Base-by-base conservation (phyloP, 2,888 invertebrate species). In the Drosophila neonasuta region DNA sequence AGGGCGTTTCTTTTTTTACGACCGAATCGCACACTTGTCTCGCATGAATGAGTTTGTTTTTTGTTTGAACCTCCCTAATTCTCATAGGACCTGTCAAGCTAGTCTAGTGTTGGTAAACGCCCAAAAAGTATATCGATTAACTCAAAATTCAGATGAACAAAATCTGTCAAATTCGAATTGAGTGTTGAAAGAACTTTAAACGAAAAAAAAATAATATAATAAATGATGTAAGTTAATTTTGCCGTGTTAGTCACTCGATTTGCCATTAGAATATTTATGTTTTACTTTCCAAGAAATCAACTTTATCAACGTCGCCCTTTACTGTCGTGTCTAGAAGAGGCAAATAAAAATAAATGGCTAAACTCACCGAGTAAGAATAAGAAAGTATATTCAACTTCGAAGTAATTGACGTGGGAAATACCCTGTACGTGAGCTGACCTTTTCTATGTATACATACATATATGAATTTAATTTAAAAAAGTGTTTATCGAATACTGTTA, bases 321-420 rank as follows among this genome's bases (percentile, higher is more conserved):
- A 39, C 45, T 34, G 41, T 13, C 29, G 34, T 44, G 17, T 48
- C 34, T 41, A 36, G 24, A 56, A 42, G 24, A 52, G 36, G 34
- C 44, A 60, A 36, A 67, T 51, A 55, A 66, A 52, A 49, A 30
- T 32, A 56, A 61, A 64, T 46, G 42, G 45, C 39, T n/a, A 39
- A 72, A 42, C 39, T 50, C 39, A 20, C 51, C 5, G 36, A 30
- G 6, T 44, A 42, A 20, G 46, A 50, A 30, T 15, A 36, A 10
- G 24, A 11, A 17, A 29, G 2, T 17, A 7, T 1, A 2, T 24
- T 24, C 1, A 1, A 24, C 24, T 1, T 0, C 2, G 5, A 24
- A 5, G 7, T 24, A 15, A 2, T 36, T 6, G 15, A 46, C 46
- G 1, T 46, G 7, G 8, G 2, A 11, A 11, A 36, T 24, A 36